Evolutionary conservation across 1,140 invertebrate genomes (phyloP).

Genomic region (Halesus radiatus): DNA sequence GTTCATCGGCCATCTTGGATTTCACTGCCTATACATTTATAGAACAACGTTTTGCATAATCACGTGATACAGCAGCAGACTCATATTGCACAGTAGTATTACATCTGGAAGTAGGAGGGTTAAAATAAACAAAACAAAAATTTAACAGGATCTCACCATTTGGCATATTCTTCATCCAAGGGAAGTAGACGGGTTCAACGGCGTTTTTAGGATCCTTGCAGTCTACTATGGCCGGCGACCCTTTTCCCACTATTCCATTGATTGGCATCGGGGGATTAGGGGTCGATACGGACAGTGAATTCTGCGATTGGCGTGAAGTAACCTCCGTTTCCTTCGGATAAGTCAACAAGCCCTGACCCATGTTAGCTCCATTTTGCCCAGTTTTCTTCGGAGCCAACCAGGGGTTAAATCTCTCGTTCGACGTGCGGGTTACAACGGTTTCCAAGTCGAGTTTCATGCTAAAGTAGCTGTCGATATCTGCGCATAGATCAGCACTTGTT

Average conservation of each 20-base stretch:
- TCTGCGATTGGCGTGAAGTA: neutral
- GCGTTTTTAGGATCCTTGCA: neutral
- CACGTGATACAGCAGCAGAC: no score
- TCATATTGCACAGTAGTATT: no score
- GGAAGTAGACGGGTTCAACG: slow-evolving; percentile 54
- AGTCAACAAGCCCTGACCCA: neutral
- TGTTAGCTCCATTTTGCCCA: neutral
- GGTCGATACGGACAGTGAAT: neutral
- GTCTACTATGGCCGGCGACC: neutral
- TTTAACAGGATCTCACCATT: no score
- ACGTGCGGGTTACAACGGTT: neutral
- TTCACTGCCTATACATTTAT: no score
- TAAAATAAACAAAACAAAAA: neutral
- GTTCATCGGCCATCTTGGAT: no score
- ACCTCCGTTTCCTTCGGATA: neutral
- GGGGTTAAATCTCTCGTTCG: neutral
- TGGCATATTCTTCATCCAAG: slow-evolving; percentile 63
- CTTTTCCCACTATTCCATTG: neutral
- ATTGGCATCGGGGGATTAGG: slow-evolving; percentile 30
- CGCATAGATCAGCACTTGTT: neutral
- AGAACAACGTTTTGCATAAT: no score
- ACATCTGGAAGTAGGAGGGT: neutral
- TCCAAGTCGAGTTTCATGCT: neutral
- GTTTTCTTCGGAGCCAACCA: neutral
- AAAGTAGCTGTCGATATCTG: no score